phyloP scores from a whole-genome alignment of 2,888 invertebrate species.

The Ecdyonurus torrentis region DNA sequence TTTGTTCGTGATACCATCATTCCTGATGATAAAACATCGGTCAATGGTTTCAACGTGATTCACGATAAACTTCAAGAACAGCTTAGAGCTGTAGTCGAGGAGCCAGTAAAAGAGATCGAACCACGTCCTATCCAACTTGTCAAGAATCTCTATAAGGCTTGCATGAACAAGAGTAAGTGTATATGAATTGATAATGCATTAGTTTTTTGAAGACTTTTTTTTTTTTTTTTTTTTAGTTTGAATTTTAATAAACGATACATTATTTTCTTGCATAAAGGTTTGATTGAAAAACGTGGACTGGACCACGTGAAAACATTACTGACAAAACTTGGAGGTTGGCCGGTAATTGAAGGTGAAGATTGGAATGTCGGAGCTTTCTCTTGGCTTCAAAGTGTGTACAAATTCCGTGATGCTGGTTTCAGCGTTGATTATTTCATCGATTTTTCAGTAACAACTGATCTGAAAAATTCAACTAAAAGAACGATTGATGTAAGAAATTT shows the following conservation, averaged over 20 bases:
- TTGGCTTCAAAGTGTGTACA: constrained; percentile 71
- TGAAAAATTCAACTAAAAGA: constrained; percentile 71
- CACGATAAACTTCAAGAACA: constrained; percentile 59
- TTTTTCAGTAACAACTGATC: constrained; percentile 74
- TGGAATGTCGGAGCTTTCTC: constrained; percentile 58
- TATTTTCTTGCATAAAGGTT: constrained; percentile 36
- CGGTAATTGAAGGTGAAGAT: constrained; percentile 56
- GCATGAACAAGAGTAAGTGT: constrained; percentile 75
- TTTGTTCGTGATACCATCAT: constrained; percentile 54
- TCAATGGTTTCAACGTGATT: constrained; percentile 45
- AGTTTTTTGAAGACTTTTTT: too few species aligned
- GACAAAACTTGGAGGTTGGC: constrained; percentile 80
- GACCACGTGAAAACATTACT: constrained; percentile 55
- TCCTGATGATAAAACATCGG: constrained; percentile 64
- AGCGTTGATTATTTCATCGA: constrained; percentile 82
- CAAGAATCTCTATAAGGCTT: constrained; percentile 68
- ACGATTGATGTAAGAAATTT: constrained; percentile 59
- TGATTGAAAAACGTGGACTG: constrained; percentile 64
- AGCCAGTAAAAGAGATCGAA: constrained; percentile 39
- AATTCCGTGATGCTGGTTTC: constrained; percentile 62
- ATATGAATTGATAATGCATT: too few species aligned
- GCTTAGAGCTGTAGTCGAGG: constrained; percentile 49
- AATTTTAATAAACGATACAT: background rate
- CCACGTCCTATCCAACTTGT: constrained; percentile 57
- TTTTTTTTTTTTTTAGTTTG: background rate